Base-by-base conservation (phyloP, 2,797 vertebrate species). In the Catamblyrhynchus diadema region DNA sequence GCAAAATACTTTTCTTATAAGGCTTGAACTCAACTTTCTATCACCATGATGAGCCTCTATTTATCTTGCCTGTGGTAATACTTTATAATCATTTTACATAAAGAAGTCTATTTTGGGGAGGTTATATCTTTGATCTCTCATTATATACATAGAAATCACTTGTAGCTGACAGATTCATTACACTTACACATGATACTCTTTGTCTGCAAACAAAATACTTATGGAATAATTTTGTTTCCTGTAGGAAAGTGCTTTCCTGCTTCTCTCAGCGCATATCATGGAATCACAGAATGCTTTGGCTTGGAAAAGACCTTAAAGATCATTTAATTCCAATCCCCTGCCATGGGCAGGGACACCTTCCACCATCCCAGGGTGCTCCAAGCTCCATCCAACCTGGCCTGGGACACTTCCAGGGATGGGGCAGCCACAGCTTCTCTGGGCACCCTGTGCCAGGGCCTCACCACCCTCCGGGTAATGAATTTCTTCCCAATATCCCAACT, bases 191-290 rank as follows among this genome's bases (percentile, higher is more conserved):
- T 9, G 17, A 82, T 88, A 65, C n/a, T 79, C 56, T 81, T 94
- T 47, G 51, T 81, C 81, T 90, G 62, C 61, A 91, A 93, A 91
- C 84, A 95, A 95, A 94, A 81, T 45, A 80, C 37, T 86, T 61
- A 73, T 14, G 23, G 73, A 90, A 87, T 84, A 2, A 56, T 80
- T 81, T 81, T 70, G 37, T 65, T 94, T 86, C 47, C 66, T 84
- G 67, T 32, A 77, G 64, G 45, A 93, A 94, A 93, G 50, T 32
- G 20, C 21, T 48, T 54, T 93, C 83, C 48, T 87, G 81, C 71
- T 78, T 95, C 81, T 84, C 70, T 95, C 91, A 97, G 84, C 61
- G 81, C 57, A 60, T 53, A 56, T 45, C 84, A 53, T 11, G 18
- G 44, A 50, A 23, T 89, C 37, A 64, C 6, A 65, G 45, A 41